Conservation (phyloP, 92 coral and sea anemone genomes). For the Siderastrea siderea region DNA sequence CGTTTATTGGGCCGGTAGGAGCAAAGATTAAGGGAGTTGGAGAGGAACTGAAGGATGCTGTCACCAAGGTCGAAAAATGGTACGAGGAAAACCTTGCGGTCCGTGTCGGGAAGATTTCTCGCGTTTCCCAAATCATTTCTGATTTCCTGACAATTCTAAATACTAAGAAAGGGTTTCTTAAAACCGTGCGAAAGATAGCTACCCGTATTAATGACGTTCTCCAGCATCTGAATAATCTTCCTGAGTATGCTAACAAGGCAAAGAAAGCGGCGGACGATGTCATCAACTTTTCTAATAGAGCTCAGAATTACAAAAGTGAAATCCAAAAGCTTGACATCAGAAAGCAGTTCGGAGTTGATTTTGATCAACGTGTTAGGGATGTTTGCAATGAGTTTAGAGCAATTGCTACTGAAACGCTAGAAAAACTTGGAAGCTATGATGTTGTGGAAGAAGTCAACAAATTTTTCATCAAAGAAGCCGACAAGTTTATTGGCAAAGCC, state of each 20-base stretch:
- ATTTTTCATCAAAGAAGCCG: slow-evolving; percentile 83
- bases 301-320: slow-evolving; percentile 78
- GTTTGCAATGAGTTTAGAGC: slow-evolving; percentile 85
- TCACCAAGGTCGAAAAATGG: slow-evolving; percentile 90
- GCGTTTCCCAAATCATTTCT: slow-evolving; percentile 82
- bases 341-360: slow-evolving; percentile 78
- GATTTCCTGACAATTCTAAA: slow-evolving; percentile 90
- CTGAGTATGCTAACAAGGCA: slow-evolving; percentile 88
- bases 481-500: slow-evolving; percentile 76
- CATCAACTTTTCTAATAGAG: slow-evolving; percentile 81
- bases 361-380: slow-evolving; percentile 76
- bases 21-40: slow-evolving; percentile 70
- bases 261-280: slow-evolving; percentile 90
- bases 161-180: slow-evolving; percentile 84
- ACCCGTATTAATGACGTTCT: slow-evolving; percentile 78
- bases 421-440: slow-evolving; percentile 75
- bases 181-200: slow-evolving; percentile 77
- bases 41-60: slow-evolving; percentile 77
- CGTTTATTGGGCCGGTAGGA: slow-evolving; percentile 86
- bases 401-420: slow-evolving; percentile 74
- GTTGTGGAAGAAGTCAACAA: slow-evolving; percentile 77
- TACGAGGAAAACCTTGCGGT: slow-evolving; percentile 80
- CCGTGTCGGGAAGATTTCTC: slow-evolving; percentile 86
- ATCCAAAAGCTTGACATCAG: slow-evolving; percentile 86
- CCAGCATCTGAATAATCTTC: slow-evolving; percentile 72